Evolutionary conservation across 2,888 invertebrate genomes (phyloP).

Genomic region (Cephus pygmeus): DNA sequence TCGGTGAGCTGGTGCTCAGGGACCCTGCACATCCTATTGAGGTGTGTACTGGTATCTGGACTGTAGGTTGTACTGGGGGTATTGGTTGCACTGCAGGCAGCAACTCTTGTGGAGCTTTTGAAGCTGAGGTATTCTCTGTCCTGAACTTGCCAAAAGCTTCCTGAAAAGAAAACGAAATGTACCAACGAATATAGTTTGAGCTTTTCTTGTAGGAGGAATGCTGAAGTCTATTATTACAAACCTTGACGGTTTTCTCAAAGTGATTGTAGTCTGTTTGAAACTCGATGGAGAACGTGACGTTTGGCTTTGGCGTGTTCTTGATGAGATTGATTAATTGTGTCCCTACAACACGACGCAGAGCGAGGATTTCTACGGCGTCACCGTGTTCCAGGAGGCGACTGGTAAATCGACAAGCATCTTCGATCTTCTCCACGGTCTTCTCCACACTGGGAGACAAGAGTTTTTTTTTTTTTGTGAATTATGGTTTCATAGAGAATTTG

Average conservation of each 20-base stretch:
- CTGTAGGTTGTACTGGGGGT: slow-evolving; percentile 37
- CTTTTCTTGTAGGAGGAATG: too few species aligned
- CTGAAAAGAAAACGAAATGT: slow-evolving; percentile 52
- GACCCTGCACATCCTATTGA: slow-evolving; percentile 72
- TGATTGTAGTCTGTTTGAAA: slow-evolving; percentile 84
- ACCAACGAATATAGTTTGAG: too few species aligned
- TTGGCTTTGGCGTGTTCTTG: slow-evolving; percentile 84
- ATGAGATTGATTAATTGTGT: slow-evolving; percentile 83
- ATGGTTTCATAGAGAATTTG: neutral
- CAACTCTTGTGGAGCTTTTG: slow-evolving; percentile 67
- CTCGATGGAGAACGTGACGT: slow-evolving; percentile 82
- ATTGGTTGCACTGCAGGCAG: slow-evolving; percentile 68
- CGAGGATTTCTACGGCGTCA: slow-evolving; percentile 85
- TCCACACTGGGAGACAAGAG: slow-evolving; percentile 70
- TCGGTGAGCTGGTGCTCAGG: slow-evolving; percentile 76
- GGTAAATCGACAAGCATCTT: slow-evolving; percentile 88
- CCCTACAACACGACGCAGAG: slow-evolving; percentile 82
- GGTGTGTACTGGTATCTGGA: slow-evolving; percentile 68
- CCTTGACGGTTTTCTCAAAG: slow-evolving; percentile 77
- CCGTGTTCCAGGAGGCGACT: slow-evolving; percentile 84
- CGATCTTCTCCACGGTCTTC: slow-evolving; percentile 85
- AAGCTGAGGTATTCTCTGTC: slow-evolving; percentile 70
- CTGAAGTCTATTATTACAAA: slow-evolving; percentile 34
- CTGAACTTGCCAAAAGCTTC: slow-evolving; percentile 81
- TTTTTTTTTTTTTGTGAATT: slow-evolving; percentile 19